Percentiles rank a stretch among this genome's conserved stretches.
Conservation (phyloP, 1,140 invertebrate genomes). For the Pseudachorutes palmiensis region DNA sequence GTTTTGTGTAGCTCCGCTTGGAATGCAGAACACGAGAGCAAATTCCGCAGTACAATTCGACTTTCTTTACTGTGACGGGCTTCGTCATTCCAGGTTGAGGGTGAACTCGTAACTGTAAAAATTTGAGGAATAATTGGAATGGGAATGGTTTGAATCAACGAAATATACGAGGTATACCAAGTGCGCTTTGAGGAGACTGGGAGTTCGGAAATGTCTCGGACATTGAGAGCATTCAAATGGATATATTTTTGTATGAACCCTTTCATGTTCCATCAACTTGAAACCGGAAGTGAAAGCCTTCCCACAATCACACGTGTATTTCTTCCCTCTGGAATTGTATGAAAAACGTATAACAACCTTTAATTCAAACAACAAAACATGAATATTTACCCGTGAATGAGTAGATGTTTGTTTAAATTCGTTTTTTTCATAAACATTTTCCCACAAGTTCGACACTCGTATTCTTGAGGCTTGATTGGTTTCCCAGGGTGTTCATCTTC, state of each 20-base stretch:
- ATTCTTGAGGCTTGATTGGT: constrained; percentile 12
- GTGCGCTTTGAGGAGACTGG: constrained; percentile 47
- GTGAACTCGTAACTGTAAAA: constrained; percentile 18
- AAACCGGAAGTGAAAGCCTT: constrained; percentile 30
- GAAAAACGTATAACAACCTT: neutral
- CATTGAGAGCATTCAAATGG: constrained; percentile 66
- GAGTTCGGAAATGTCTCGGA: constrained; percentile 63
- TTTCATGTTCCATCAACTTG: constrained; percentile 43
- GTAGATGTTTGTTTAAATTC: constrained; percentile 28
- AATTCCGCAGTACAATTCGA: constrained; percentile 20
- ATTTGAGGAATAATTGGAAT: neutral
- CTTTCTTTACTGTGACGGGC: constrained; percentile 3
- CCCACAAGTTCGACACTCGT: constrained; percentile 30
- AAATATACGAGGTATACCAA: constrained; percentile 25
- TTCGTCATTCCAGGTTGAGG: neutral
- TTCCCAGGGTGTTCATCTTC: constrained; percentile 18
- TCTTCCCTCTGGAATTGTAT: constrained; percentile 20
- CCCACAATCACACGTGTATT: constrained; percentile 21
- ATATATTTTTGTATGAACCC: constrained; percentile 49
- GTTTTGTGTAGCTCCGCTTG: constrained; percentile 71
- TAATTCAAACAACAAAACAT: neutral
- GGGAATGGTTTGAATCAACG: neutral
- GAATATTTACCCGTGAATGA: constrained; percentile 25
- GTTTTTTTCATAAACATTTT: constrained; percentile 21
- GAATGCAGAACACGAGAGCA: constrained; percentile 43